Conservation (phyloP, 2,888 invertebrate species). For the Drosophila greeni region DNA sequence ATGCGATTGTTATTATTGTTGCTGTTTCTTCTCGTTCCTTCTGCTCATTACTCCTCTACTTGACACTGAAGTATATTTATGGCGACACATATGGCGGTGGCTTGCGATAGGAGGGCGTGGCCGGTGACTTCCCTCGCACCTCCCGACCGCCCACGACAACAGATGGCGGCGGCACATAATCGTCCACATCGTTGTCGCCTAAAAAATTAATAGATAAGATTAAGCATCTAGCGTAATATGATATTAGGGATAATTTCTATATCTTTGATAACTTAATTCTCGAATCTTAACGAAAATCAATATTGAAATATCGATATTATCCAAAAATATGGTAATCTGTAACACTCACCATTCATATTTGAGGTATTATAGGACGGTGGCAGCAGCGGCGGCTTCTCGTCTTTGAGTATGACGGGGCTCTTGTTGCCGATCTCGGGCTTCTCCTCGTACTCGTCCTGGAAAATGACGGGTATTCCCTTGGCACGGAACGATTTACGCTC, state of each 20-base stretch:
- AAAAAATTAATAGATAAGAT: slow-evolving; percentile 8
- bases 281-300: too few species aligned
- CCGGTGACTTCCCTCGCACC: slow-evolving; percentile 86
- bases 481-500: slow-evolving; percentile 90
- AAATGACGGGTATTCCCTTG: slow-evolving; percentile 95
- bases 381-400: slow-evolving; percentile 94
- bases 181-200: slow-evolving; percentile 82
- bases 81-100: slow-evolving; percentile 98
- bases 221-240: background rate
- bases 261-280: background rate
- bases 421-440: slow-evolving; percentile 93
- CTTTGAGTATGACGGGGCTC: slow-evolving; percentile 95
- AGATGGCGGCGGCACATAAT: slow-evolving; percentile 94
- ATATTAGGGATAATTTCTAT: background rate
- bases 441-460: slow-evolving; percentile 97
- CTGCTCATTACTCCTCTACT: slow-evolving; percentile 14
- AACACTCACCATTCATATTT: slow-evolving; percentile 76
- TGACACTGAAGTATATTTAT: slow-evolving; percentile 81
- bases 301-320: too few species aligned
- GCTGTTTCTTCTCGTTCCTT: slow-evolving; percentile 18
- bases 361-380: slow-evolving; percentile 83
- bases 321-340: too few species aligned
- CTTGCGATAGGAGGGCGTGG: slow-evolving; percentile 94
- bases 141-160: slow-evolving; percentile 83
- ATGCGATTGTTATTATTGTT: slow-evolving; percentile 47